A percentile compares a stretch with the other conserved stretches of the same genome.
phyloP scores from a whole-genome alignment of 2,797 vertebrate species.

The Urocyon cinereoargenteus region DNA sequence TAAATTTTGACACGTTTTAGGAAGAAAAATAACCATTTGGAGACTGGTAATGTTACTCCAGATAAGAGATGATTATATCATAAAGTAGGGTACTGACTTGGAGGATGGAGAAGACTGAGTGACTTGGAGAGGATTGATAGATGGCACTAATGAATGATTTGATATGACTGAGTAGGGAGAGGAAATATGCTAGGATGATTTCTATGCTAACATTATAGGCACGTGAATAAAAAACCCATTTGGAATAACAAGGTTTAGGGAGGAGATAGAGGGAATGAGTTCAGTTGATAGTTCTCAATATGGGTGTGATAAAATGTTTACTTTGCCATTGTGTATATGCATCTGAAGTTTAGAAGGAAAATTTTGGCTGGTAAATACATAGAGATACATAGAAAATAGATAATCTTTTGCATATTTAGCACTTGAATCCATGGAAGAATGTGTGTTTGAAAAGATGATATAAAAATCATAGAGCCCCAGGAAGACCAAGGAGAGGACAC shows the following conservation, averaged over 20 bases:
- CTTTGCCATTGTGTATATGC: neutral
- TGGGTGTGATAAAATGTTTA: neutral
- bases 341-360: constrained; percentile 9
- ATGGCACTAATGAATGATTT: neutral
- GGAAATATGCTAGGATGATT: neutral
- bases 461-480: neutral
- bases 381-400: neutral
- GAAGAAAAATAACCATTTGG: neutral
- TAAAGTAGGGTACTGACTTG: neutral
- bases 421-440: neutral
- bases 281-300: neutral
- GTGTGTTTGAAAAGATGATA: neutral
- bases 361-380: neutral
- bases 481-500: neutral
- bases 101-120: neutral
- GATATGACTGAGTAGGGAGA: neutral
- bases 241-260: neutral
- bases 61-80: neutral
- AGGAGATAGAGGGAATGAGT: neutral
- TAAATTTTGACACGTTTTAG: neutral
- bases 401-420: neutral
- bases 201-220: neutral
- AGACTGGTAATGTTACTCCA: neutral
- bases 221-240: neutral
- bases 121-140: neutral